These are phyloP conservation scores for Leptinotarsa rubiginosa DNA, from an alignment of 2,888 invertebrate genomes.

Conservation along the genomic window DNA sequence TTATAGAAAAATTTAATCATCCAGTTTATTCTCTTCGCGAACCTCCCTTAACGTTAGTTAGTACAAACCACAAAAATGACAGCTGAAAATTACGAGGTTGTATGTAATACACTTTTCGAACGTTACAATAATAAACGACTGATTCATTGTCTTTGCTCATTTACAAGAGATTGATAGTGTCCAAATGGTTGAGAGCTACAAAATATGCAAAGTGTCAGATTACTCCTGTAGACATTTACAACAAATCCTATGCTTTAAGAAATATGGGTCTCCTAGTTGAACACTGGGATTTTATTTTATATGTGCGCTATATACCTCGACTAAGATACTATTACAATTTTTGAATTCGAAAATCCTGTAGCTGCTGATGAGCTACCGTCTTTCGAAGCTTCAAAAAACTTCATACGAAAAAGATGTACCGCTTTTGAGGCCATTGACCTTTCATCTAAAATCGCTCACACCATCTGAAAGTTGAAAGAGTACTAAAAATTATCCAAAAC, in stretches of 20 bases:
- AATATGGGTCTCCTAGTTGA: constrained; percentile 1
- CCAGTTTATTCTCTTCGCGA: neutral
- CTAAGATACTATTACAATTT: no score
- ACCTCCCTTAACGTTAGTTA: neutral
- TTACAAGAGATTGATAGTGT: neutral
- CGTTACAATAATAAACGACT: neutral
- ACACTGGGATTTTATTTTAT: neutral
- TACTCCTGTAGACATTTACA: neutral
- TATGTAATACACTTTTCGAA: neutral
- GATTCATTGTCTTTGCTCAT: neutral
- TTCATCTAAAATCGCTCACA: neutral
- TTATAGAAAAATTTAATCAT: neutral
- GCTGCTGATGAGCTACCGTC: neutral
- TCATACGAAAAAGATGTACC: neutral
- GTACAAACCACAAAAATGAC: neutral
- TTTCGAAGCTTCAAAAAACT: neutral
- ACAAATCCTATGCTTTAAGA: no score
- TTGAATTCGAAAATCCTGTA: neutral
- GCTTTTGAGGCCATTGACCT: neutral
- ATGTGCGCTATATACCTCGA: neutral
- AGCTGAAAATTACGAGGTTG: neutral
- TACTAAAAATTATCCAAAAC: no score
- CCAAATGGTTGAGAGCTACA: neutral
- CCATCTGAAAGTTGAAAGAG: no score
- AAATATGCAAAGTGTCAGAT: neutral